These are phyloP conservation scores for Ia io DNA, from an alignment of 2,113 vertebrate genomes.

Conservation along the genomic window DNA sequence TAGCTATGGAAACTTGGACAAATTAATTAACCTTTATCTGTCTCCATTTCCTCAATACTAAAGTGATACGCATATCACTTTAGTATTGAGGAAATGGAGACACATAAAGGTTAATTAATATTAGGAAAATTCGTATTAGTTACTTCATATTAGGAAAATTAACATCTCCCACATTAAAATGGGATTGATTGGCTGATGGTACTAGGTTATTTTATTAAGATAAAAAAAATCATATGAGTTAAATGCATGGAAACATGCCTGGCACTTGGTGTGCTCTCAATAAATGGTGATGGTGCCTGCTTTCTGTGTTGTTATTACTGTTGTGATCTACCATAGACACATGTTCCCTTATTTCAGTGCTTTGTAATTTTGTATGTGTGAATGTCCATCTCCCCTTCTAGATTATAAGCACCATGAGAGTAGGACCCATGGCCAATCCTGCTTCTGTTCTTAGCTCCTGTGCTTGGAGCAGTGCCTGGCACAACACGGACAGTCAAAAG, in stretches of 20 bases:
- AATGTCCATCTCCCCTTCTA: neutral
- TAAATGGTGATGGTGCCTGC: too few relatives aligned
- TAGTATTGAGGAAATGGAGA: too few relatives aligned
- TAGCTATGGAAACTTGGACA: neutral
- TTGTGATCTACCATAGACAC: neutral
- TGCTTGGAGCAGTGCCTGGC: neutral
- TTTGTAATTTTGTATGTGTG: neutral
- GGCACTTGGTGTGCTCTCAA: rapidly evolving
- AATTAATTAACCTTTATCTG: neutral
- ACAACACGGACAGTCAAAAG: neutral
- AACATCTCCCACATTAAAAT: neutral
- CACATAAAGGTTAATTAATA: too few relatives aligned
- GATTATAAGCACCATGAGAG: neutral
- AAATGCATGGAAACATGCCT: neutral
- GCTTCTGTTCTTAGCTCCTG: neutral
- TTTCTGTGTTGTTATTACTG: neutral
- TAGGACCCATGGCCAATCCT: neutral
- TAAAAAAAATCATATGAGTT: neutral
- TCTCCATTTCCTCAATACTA: neutral
- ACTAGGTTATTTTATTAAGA: neutral
- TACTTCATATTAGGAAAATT: neutral
- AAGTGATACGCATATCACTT: too few relatives aligned
- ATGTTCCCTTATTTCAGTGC: neutral
- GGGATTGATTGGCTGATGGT: neutral
- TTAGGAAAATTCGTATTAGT: too few relatives aligned